A percentile compares a stretch with the other conserved stretches of the same genome.
These are phyloP conservation scores for Minunthozetes semirufus DNA, from an alignment of 2,888 invertebrate genomes.

Conservation along the genomic window DNA sequence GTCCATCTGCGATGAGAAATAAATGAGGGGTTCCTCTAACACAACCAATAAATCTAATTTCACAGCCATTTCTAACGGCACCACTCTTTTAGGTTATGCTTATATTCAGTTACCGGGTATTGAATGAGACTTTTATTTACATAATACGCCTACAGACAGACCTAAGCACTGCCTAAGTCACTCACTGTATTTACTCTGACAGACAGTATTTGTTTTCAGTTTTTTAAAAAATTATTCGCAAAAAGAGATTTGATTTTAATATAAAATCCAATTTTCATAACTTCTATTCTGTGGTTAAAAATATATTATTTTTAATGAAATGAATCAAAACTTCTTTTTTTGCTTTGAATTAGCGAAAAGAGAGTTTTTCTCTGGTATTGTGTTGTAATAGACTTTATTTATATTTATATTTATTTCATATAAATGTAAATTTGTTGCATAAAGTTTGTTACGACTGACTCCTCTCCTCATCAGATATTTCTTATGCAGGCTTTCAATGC, in stretches of 20 bases:
- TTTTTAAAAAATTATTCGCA: background rate
- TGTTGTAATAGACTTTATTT: too few species aligned
- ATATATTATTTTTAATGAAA: too few species aligned
- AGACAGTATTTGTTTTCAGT: background rate
- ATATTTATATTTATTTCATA: background rate
- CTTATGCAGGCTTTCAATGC: too few species aligned
- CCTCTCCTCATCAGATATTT: too few species aligned
- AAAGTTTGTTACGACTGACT: background rate
- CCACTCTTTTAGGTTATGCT: background rate
- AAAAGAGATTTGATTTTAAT: background rate
- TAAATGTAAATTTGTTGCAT: background rate
- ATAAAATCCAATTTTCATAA: slow-evolving; percentile 4
- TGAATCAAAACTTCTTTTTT: too few species aligned
- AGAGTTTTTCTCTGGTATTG: too few species aligned
- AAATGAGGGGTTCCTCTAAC: background rate
- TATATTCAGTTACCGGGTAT: background rate
- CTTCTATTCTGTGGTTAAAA: background rate
- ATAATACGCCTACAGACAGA: slow-evolving; percentile 7
- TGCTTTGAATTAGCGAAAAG: too few species aligned
- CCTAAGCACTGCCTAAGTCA: background rate
- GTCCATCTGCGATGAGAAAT: background rate
- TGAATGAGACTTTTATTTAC: slow-evolving; percentile 15
- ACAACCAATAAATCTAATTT: slow-evolving; percentile 25
- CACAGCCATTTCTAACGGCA: background rate
- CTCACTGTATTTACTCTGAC: background rate